phyloP scores from a whole-genome alignment of 2,888 invertebrate genomes.

The Stegana nigrithorax region DNA sequence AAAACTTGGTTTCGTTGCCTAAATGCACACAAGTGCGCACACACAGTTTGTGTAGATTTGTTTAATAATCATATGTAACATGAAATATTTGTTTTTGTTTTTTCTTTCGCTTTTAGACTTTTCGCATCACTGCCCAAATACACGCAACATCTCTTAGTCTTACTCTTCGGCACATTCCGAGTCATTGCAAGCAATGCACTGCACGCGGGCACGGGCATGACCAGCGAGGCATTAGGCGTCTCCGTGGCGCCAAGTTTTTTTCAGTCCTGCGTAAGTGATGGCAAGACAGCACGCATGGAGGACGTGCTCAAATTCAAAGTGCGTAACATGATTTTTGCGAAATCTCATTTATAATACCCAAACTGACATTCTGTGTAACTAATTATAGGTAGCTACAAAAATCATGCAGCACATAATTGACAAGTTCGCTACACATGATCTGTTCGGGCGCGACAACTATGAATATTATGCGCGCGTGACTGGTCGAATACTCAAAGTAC shows the following conservation, averaged over 20 bases:
- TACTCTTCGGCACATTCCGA: slow-evolving; percentile 96
- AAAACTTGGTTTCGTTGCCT: no score
- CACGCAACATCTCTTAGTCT: slow-evolving; percentile 92
- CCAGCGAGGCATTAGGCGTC: slow-evolving; percentile 93
- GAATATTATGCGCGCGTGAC: slow-evolving; percentile 96
- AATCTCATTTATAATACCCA: not conserved
- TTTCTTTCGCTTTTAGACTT: slow-evolving; percentile 73
- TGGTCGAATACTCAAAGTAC: slow-evolving; percentile 89
- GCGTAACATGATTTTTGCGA: slow-evolving; percentile 47
- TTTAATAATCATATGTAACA: not conserved
- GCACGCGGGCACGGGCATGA: slow-evolving; percentile 91
- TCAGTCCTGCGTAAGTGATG: slow-evolving; percentile 95
- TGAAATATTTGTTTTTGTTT: slow-evolving; percentile 20
- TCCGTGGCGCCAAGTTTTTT: slow-evolving; percentile 97
- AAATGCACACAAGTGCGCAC: no score
- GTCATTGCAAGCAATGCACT: slow-evolving; percentile 94
- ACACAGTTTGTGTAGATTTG: slow-evolving; percentile 90
- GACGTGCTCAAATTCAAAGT: slow-evolving; percentile 95
- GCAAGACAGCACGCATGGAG: slow-evolving; percentile 95
- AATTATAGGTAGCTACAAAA: slow-evolving; percentile 85
- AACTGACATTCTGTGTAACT: not conserved
- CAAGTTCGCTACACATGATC: slow-evolving; percentile 94
- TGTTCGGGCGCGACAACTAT: slow-evolving; percentile 94
- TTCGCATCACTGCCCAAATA: slow-evolving; percentile 87
- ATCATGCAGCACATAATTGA: slow-evolving; percentile 98